Base-by-base conservation (phyloP, 2,113 vertebrate genomes). In the Nerophis lumbriciformis region DNA sequence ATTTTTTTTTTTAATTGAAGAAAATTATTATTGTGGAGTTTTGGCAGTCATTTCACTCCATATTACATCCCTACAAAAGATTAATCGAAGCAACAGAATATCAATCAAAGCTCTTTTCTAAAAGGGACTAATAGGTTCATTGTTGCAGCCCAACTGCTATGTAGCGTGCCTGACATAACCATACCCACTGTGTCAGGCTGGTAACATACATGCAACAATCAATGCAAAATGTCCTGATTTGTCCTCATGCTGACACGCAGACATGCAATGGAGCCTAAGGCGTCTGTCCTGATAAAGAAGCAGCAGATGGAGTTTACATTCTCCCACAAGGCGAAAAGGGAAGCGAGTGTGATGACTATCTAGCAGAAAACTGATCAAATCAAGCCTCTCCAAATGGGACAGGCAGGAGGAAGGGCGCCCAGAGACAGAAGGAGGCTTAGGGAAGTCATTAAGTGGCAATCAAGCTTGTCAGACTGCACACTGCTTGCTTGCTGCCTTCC, bases 381-480 rank as follows among this genome's bases (percentile, higher is more conserved):
- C 61, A 37, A 9, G 5, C 19, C 42, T 65, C 48, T 71, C 62
- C 49, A 13, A 48, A 57, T 37, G 51, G 15, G n/a, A 53, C 38
- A 50, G 67, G 59, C 45, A 38, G 39, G 38, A 19, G n/a, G 38
- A 21, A 47, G 35, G 13, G 10, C 44, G 44, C 4, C 37, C 37
- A 52, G 51, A 65, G 50, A 65, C 37, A 36, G 48, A 13, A 35
- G 28, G 6, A 56, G 37, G 36, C 19, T 19, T 8, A 59, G 38
- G 39, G 45, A 16, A 57, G 65, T 74, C 71, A 73, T 78, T 78
- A 79, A 72, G 68, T 65, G 58, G 76, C 60, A 72, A 81, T 79
- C 72, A 71, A 59, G 77, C 62, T 50, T 56, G 9, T 47, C 12
- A 53, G 52, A 53, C 28, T 1, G 12, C 28, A 57, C 54, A 57